Percentiles rank a stretch among this genome's conserved stretches.
These are phyloP conservation scores for Drosophila triauraria DNA, from an alignment of 1,140 invertebrate genomes.

Conservation along the genomic window DNA sequence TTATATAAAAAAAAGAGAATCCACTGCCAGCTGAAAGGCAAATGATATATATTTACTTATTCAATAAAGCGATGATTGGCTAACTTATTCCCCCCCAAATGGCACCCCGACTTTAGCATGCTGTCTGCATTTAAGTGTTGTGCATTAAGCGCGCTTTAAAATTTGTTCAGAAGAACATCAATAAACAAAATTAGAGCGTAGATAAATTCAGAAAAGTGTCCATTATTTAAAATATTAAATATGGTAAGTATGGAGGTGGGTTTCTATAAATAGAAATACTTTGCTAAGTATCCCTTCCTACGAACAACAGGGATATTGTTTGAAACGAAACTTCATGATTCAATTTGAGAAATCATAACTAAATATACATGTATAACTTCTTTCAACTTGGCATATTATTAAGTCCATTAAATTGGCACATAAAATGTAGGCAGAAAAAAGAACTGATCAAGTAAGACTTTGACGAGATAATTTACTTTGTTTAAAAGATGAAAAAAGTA, in stretches of 20 bases:
- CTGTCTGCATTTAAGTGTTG: slow-evolving; percentile 56
- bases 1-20: slow-evolving; percentile 30
- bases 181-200: slow-evolving; percentile 41
- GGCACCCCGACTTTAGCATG: slow-evolving; percentile 43
- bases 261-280: neutral
- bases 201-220: slow-evolving; percentile 7
- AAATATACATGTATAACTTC: no score
- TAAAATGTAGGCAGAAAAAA: no score
- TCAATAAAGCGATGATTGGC: slow-evolving; percentile 32
- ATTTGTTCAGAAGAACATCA: slow-evolving; percentile 25
- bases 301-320: no score
- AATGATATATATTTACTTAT: slow-evolving; percentile 17
- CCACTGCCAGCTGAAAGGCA: slow-evolving; percentile 75
- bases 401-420: neutral
- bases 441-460: no score
- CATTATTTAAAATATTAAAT: neutral
- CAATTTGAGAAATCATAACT: no score
- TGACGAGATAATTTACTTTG: no score
- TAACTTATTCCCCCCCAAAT: slow-evolving; percentile 1
- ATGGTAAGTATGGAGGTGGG: neutral
- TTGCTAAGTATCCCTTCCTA: no score
- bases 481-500: no score
- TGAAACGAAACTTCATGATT: no score
- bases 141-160: slow-evolving; percentile 39
- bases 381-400: no score